Evolutionary conservation across 2,888 invertebrate species (phyloP), one percentile per base, ranked within the genome.

Genomic region (Brenthis hecate): DNA sequence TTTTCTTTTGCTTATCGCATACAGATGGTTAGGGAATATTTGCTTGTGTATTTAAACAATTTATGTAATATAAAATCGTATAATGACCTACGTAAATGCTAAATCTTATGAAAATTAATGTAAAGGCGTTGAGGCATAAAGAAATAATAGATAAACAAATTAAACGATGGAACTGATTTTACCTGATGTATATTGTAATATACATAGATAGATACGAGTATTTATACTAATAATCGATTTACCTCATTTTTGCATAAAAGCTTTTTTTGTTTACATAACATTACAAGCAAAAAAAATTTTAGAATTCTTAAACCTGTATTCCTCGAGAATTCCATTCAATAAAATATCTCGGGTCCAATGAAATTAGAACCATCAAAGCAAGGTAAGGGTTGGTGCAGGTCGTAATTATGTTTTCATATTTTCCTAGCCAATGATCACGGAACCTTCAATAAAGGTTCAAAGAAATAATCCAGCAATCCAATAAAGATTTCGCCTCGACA

Each of bases 401-500:
- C 64, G 65, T 77, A 81, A 81, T 82, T 81, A 85, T 80, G 76
- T 81, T 78, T 80, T 78, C 76, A 78, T 81, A 83, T 83, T 85
- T 84, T 82, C 79, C 77, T 75, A 77, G 72, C 75, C 77, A 83
- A 75, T 79, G 80, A 80, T 79, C 82, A 80, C 77, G 76, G 80
- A 76, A 73, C 78, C 77, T 77, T 78, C 79, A 72, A 72, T 78
- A 78, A 77, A 80, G 78, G 80, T 81, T 82, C 82, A 84, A 86
- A 86, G 86, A 85, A 88, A 89, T 89, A 89, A 89, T 87, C 84
- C 85, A 80, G 77, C 84, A 85, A 89, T 88, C 86, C 87, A 89
- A 91, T 90, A 91, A 89, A 91, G 85, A 89, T 87, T 89, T 85
- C 85, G 85, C 86, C 85, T 86, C 88, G 88, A 85, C 86, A 85